Conservation (phyloP, 2,888 invertebrate species). For the Drosophila peninsularis region DNA sequence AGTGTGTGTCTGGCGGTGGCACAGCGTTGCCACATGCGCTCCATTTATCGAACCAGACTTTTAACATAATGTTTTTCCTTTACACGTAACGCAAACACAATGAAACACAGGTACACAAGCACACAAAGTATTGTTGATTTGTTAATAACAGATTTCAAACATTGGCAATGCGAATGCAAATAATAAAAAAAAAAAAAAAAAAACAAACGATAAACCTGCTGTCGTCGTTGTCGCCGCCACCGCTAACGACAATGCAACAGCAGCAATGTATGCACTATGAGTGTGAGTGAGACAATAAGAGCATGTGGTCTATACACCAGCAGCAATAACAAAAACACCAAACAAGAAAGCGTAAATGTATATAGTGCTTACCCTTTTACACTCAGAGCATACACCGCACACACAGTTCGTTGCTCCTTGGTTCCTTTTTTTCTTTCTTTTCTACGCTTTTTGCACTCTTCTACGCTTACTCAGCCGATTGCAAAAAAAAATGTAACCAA, state of each 20-base stretch:
- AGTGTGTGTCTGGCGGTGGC: conserved; percentile 39
- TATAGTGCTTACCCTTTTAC: conserved; percentile 76
- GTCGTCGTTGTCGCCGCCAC: conserved; percentile 10
- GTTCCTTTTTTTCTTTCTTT: conserved; percentile 69
- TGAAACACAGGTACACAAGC: neutral
- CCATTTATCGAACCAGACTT: conserved; percentile 48
- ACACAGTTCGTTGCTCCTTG: conserved; percentile 80
- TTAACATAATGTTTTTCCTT: conserved; percentile 28
- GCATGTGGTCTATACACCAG: conserved; percentile 33
- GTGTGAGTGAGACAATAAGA: conserved; percentile 55
- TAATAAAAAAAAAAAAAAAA: conserved; percentile 12
- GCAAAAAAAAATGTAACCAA: conserved; percentile 55
- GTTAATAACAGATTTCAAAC: conserved; percentile 20
- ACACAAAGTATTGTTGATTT: conserved; percentile 1
- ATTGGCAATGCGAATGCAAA: conserved; percentile 29
- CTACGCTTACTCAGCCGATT: conserved; percentile 71
- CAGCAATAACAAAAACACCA: conserved; percentile 58
- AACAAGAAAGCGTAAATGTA: conserved; percentile 50
- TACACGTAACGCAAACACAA: conserved; percentile 26
- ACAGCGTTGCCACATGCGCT: conserved; percentile 62
- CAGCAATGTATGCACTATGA: conserved; percentile 28
- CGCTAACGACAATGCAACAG: conserved; percentile 49
- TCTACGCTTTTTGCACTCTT: conserved; percentile 70
- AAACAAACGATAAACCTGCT: conserved; percentile 51
- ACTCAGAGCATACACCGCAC: conserved; percentile 69